Base-by-base conservation (phyloP, 2,797 vertebrate species). In the Aotus griseimembra region DNA sequence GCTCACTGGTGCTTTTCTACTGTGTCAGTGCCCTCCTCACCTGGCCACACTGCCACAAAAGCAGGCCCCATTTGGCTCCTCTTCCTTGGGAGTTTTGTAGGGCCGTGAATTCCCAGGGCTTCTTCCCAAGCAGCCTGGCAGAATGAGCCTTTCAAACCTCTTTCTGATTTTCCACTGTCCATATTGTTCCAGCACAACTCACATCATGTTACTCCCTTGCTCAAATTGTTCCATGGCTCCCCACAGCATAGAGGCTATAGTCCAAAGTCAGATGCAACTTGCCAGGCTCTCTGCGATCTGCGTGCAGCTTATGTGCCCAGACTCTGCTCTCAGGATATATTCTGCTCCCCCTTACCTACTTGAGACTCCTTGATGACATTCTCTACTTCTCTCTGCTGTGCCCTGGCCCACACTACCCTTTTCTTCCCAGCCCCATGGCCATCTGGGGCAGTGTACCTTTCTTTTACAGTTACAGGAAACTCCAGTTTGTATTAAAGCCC, bases 51-150 rank as follows among this genome's bases (percentile, higher is more conserved):
- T 67, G 57, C 67, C 88, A 92, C 88, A 88, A 80, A 94, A 75
- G 36, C 4, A 13, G 55, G 17, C 36, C 87, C 12, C 6, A 7
- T 57, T 96, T 81, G 76, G 57, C 50, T 90, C 33, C 41, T 89
- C 57, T 96, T 87, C 17, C 57, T 50, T 92, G 58, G 81, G 88
- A 90, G 57, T 94, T 95, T 70, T 52, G 28, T 22, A 88, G n/a
- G 55, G 46, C 72, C 28, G 7, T 85, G 85, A 87, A 67, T 90
- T 97, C 85, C 81, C 77, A 88, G 76, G 55, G 39, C 81, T 88
- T 93, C 94, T 92, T 90, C 87, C 77, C 48, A 50, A 72, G 48
- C 1, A 8, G 41, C 94, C 84, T 84, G 55, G 67, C 72, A 94
- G 52, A 93, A 86, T 55, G 55, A 93, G 33, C 79, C 67, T 82